These are phyloP conservation scores for Embiotoca jacksoni DNA, from an alignment of 2,113 vertebrate genomes.

Conservation along the genomic window DNA sequence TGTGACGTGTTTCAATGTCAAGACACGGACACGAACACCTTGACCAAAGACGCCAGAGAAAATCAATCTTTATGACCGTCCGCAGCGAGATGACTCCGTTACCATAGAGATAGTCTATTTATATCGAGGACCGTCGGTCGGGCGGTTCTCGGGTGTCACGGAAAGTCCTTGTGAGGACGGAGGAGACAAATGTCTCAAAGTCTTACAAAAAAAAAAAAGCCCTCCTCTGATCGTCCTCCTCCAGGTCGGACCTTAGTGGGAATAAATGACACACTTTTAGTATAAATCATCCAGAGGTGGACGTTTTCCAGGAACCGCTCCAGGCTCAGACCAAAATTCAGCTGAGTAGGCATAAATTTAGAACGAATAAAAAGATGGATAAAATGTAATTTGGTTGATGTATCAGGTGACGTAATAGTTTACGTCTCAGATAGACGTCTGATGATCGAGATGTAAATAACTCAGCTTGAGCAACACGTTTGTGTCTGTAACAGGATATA, in stretches of 20 bases:
- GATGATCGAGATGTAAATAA: too few species aligned
- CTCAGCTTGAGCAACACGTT: too few species aligned
- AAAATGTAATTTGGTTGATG: too few species aligned
- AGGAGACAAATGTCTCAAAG: conserved; percentile 22
- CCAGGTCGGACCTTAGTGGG: background rate
- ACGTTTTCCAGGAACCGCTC: background rate
- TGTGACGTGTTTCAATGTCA: conserved; percentile 39
- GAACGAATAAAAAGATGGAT: too few species aligned
- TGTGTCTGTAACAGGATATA: too few species aligned
- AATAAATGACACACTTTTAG: conserved; percentile 8
- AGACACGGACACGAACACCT: conserved; percentile 26
- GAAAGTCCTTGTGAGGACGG: conserved; percentile 67
- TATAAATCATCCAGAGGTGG: background rate
- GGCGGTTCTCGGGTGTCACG: conserved; percentile 57
- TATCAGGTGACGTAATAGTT: too few species aligned
- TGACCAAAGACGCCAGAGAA: conserved; percentile 41
- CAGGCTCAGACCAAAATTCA: too few species aligned
- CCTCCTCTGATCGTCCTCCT: background rate
- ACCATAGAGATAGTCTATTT: conserved; percentile 71
- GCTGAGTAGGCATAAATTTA: too few species aligned
- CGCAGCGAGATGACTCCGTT: conserved; percentile 35
- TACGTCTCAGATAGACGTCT: too few species aligned
- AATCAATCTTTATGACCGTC: conserved; percentile 58
- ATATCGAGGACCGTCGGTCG: conserved; percentile 49
- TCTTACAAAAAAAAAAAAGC: background rate